Percentiles rank a stretch among this genome's conserved stretches.
Evolutionary conservation across 2,797 vertebrate species (phyloP).

Genomic region (Bradypodion ventrale): DNA sequence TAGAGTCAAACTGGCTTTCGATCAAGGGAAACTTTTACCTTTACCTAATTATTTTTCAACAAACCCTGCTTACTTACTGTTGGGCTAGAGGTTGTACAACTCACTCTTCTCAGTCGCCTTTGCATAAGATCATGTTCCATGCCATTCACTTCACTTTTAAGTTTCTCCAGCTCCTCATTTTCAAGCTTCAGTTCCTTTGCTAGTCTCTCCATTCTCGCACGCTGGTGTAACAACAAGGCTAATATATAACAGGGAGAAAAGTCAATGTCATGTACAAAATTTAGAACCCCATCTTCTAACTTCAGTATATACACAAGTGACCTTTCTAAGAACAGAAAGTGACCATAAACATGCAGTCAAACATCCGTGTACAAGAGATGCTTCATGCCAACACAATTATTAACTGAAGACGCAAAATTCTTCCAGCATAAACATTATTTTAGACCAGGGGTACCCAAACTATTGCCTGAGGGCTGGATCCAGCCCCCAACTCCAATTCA

Average conservation of each 20-base stretch:
- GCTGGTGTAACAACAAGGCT: conserved; percentile 97
- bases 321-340: conserved; percentile 53
- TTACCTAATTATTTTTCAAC: too few species aligned
- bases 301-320: conserved; percentile 16
- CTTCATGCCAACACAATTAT: conserved; percentile 58
- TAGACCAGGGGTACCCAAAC: too few species aligned
- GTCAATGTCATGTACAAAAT: conserved; percentile 59
- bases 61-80: conserved; percentile 82
- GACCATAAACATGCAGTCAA: conserved; percentile 59
- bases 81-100: conserved; percentile 90
- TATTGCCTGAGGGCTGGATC: too few species aligned
- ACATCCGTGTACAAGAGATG: conserved; percentile 52
- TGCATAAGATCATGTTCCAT: conserved; percentile 98
- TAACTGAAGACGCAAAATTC: conserved; percentile 35
- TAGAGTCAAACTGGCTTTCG: too few species aligned
- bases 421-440: conserved; percentile 48
- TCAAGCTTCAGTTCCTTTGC: conserved; percentile 91
- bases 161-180: conserved; percentile 89
- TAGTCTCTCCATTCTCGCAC: conserved; percentile 96
- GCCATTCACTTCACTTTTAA: conserved; percentile 93
- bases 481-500: too few species aligned
- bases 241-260: conserved; percentile 57
- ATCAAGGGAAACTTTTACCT: too few species aligned
- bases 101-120: conserved; percentile 93
- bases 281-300: conserved; percentile 44